These are phyloP conservation scores for Heptranchias perlo DNA, from an alignment of 2,113 vertebrate genomes.

Conservation along the genomic window DNA sequence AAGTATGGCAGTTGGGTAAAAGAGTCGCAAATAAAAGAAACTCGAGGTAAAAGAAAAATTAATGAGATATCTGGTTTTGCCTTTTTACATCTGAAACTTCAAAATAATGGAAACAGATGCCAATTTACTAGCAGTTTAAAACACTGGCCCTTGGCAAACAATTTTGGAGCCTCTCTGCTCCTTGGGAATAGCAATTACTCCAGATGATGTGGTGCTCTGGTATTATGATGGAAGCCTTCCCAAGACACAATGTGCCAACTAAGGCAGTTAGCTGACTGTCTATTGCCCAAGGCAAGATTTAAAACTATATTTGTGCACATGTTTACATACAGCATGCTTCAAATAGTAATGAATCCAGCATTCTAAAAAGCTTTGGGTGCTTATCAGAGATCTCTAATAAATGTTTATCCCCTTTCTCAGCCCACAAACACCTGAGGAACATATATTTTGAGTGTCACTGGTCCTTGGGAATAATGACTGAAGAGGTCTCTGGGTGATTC, in stretches of 20 bases:
- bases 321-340: constrained; percentile 9
- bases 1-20: neutral
- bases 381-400: neutral
- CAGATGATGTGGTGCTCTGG: neutral
- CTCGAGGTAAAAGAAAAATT: neutral
- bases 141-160: neutral
- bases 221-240: neutral
- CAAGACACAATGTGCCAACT: no score
- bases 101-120: neutral
- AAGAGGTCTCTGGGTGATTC: neutral
- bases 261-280: neutral
- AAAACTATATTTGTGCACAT: neutral
- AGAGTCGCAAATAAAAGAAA: neutral
- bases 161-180: neutral
- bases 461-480: neutral
- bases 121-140: neutral
- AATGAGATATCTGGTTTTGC: neutral
- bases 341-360: neutral
- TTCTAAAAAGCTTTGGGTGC: neutral
- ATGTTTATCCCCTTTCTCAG: constrained; percentile 22
- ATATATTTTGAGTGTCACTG: neutral
- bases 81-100: neutral
- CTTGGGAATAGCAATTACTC: neutral
- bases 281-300: neutral
- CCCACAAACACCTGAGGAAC: neutral